A percentile compares a stretch with the other conserved stretches of the same genome.
Conservation (phyloP, 2,797 vertebrate genomes). For the Malacoraja senta region DNA sequence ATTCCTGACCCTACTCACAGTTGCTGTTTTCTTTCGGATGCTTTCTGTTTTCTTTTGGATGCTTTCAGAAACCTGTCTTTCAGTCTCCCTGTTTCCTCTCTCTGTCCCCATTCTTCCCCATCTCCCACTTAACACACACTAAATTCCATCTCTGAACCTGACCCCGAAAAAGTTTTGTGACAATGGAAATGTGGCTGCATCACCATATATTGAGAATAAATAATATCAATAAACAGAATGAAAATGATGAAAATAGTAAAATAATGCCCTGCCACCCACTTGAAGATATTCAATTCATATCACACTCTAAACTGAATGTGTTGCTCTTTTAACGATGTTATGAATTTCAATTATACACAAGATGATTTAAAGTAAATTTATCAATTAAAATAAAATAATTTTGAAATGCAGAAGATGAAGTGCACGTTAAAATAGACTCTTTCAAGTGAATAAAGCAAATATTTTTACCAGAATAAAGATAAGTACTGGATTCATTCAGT, state of each 20-base stretch:
- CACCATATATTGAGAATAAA: background rate
- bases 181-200: background rate
- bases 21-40: background rate
- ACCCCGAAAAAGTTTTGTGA: too few relatives aligned
- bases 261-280: background rate
- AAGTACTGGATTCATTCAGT: background rate
- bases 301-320: background rate
- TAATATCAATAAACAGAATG: background rate
- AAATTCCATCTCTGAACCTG: too few relatives aligned
- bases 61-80: too few relatives aligned
- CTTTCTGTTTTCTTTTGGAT: too few relatives aligned
- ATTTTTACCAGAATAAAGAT: background rate
- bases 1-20: background rate
- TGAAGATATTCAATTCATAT: background rate
- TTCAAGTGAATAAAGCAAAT: background rate
- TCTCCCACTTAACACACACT: too few relatives aligned
- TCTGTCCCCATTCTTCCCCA: too few relatives aligned
- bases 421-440: background rate
- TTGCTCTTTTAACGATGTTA: background rate
- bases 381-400: background rate
- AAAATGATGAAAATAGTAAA: background rate
- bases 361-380: slow-evolving; percentile 5
- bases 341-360: background rate
- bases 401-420: background rate
- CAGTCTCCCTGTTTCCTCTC: too few relatives aligned